Evolutionary conservation across 2,888 invertebrate species (phyloP).

Genomic region (Yponomeuta cagnagella): DNA sequence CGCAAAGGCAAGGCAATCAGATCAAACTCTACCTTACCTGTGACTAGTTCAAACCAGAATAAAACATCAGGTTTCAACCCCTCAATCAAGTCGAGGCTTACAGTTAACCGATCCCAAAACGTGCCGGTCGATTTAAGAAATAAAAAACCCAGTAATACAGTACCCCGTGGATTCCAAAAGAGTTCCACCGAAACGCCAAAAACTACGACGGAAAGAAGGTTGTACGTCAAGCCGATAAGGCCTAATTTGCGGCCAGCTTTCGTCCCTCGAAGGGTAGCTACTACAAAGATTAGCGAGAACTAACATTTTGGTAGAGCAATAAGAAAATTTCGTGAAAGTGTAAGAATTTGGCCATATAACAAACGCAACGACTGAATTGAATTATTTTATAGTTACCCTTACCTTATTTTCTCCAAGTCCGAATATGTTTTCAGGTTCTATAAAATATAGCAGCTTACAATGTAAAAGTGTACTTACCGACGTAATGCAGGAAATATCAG

Average conservation of each 20-base stretch:
- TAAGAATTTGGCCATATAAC: slow-evolving; percentile 6
- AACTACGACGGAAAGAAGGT: slow-evolving; percentile 56
- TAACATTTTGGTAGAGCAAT: neutral
- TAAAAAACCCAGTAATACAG: slow-evolving; percentile 28
- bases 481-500: neutral
- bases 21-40: slow-evolving; percentile 38
- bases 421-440: neutral
- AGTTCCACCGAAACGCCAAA: slow-evolving; percentile 53
- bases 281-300: slow-evolving; percentile 34
- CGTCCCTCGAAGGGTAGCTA: slow-evolving; percentile 50
- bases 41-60: slow-evolving; percentile 42
- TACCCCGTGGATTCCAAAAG: slow-evolving; percentile 32
- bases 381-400: neutral
- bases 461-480: neutral
- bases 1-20: slow-evolving; percentile 33
- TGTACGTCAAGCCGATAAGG: slow-evolving; percentile 55
- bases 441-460: neutral
- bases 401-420: neutral
- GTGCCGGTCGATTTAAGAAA: slow-evolving; percentile 58
- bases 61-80: slow-evolving; percentile 54
- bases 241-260: slow-evolving; percentile 60
- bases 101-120: slow-evolving; percentile 54
- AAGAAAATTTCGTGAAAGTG: slow-evolving; percentile 1
- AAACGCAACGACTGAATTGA: neutral
- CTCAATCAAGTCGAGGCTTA: slow-evolving; percentile 47